A percentile compares a stretch with the other conserved stretches of the same genome.
phyloP scores from a whole-genome alignment of 2,113 vertebrate species.

The Pionites leucogaster region DNA sequence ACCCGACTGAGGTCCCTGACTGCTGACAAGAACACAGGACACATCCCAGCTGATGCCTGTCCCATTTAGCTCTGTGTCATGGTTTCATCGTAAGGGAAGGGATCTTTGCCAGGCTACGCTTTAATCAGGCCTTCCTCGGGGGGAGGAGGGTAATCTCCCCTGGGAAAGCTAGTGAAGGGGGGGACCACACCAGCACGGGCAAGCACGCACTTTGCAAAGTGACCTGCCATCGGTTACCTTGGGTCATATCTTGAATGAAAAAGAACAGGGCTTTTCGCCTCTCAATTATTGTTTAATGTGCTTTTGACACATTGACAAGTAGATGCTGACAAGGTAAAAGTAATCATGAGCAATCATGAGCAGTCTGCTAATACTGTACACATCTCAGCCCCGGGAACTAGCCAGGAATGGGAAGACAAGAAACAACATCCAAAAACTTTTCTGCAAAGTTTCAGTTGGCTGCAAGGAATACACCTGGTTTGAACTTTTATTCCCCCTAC shows the following conservation, averaged over 20 bases:
- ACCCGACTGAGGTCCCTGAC: neutral
- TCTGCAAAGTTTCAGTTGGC: neutral
- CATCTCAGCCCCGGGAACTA: neutral
- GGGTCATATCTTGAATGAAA: neutral
- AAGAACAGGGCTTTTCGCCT: neutral
- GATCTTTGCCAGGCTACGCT: neutral
- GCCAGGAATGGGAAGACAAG: neutral
- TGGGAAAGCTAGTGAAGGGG: neutral
- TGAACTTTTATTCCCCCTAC: neutral
- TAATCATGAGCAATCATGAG: neutral
- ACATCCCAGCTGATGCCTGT: neutral
- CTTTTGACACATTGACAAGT: neutral
- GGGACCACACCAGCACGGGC: neutral
- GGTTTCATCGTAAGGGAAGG: neutral
- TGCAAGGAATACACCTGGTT: neutral
- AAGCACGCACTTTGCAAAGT: neutral
- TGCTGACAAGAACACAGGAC: rapidly evolving
- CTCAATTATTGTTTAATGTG: neutral
- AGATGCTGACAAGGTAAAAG: neutral
- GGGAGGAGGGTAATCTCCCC: neutral
- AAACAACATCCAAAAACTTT: neutral
- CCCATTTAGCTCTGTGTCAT: neutral
- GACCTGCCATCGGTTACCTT: neutral
- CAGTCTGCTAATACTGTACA: neutral
- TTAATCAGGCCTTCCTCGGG: neutral